Evolutionary conservation across 2,113 vertebrate species (phyloP), one percentile per base, ranked within the genome.

Genomic region (Dolichallabes microphthalmus): DNA sequence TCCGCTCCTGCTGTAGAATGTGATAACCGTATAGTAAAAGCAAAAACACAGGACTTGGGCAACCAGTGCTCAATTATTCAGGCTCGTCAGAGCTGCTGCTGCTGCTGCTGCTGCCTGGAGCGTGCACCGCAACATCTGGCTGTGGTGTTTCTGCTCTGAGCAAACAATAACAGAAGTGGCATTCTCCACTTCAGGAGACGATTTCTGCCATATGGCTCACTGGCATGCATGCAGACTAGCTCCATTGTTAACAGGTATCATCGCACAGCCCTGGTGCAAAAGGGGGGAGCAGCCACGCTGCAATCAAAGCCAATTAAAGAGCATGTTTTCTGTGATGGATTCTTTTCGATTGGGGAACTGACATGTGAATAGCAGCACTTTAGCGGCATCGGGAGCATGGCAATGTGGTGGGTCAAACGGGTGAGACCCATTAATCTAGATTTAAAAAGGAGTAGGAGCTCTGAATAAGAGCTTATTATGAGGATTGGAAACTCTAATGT

Each of bases 211-310:
- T 88, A 85, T 83, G 84, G 87, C 81, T 53, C 63, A 61, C 81
- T 61, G 63, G 74, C 53, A 73, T 52, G 35, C 53, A 80, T 60
- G 63, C 58, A 84, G 80, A 83, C 66, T 15, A 78, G 19, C 27
- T 64, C 57, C 57, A 85, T 45, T 88, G 64, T 84, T 80, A 84
- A 84, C 86, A 87, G 86, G 82, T 87, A 64, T 80, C 71, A 84
- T 39, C 80, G 58, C 58, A 60, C 22, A n/a, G 35, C 55, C 74
- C n/a, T 27, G 11, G n/a, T 84, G 63, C n/a, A 20, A 78, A 84
- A 22, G 7, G 1, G 20, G 27, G n/a, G 64, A 84, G 50, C 25
- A 30, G 20, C 50, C n/a, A 3, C 2, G 11, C 84, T 50, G 55
- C 22, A 53, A 58, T 58, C 63, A 60, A 20, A 55, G n/a, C 27